A percentile compares a stretch with the other conserved stretches of the same genome.
phyloP scores from a whole-genome alignment of 2,113 vertebrate species.

The Melanostigma gelatinosum region DNA sequence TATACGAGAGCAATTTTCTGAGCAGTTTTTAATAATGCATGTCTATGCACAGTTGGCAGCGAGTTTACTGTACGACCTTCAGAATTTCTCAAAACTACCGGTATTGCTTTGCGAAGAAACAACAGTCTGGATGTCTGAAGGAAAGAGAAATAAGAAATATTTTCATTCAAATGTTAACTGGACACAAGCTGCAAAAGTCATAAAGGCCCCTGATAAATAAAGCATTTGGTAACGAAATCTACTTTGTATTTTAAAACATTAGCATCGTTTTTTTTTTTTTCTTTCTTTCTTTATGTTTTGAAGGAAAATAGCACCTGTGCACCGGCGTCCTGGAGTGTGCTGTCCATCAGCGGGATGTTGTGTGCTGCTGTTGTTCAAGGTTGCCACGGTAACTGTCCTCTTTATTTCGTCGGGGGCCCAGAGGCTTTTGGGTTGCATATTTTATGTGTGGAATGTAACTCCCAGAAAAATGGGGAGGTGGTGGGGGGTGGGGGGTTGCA shows the following conservation, averaged over 20 bases:
- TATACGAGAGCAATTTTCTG: background rate
- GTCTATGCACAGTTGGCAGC: background rate
- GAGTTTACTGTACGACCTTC: background rate
- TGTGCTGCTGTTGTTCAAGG: conserved; percentile 81
- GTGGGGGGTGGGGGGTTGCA: conserved; percentile 9
- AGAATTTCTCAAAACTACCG: background rate
- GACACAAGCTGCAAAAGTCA: conserved; percentile 31
- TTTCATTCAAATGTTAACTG: conserved; percentile 21
- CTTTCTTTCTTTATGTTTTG: conserved; percentile 65
- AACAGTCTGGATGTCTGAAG: conserved; percentile 14
- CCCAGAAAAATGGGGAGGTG: conserved; percentile 54
- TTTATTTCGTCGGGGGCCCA: conserved; percentile 80
- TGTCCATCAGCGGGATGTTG: conserved; percentile 81
- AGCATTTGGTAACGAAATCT: conserved; percentile 41
- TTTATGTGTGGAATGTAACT: conserved; percentile 82
- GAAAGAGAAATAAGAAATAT: conserved; percentile 4
- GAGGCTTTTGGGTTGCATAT: conserved; percentile 81
- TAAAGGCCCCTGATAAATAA: background rate
- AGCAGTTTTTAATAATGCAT: background rate
- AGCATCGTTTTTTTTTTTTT: conserved; percentile 41
- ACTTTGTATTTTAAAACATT: conserved; percentile 48
- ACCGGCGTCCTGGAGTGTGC: conserved; percentile 64
- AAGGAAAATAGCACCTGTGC: conserved; percentile 80
- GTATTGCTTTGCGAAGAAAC: background rate
- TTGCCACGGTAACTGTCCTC: conserved; percentile 79